Conservation (phyloP, 1,140 invertebrate genomes). For the Calliphora vicina region DNA sequence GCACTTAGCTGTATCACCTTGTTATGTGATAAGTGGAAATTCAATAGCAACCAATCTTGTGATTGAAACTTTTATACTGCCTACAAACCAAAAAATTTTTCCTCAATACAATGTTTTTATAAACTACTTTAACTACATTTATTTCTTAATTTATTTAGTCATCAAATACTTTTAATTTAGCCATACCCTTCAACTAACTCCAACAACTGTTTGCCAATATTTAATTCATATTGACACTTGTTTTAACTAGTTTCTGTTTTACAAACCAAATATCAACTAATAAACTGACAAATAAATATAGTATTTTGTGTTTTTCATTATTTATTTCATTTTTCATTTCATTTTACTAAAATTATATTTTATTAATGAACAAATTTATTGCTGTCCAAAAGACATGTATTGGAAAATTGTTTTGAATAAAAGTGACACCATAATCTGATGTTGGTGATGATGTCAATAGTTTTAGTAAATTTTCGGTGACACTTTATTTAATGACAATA, state of each 20-base stretch:
- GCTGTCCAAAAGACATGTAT: neutral
- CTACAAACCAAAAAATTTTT: too few relatives aligned
- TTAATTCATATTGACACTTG: neutral
- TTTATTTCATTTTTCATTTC: neutral
- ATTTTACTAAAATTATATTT: neutral
- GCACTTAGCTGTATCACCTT: too few relatives aligned
- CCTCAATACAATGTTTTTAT: too few relatives aligned
- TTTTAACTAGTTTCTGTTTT: neutral
- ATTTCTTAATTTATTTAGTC: too few relatives aligned
- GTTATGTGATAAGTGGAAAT: too few relatives aligned
- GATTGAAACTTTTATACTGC: too few relatives aligned
- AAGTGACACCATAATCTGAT: neutral
- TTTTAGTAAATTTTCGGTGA: neutral
- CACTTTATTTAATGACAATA: neutral
- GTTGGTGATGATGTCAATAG: neutral
- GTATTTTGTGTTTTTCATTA: too few relatives aligned
- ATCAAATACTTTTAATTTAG: too few relatives aligned
- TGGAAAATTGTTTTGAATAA: neutral
- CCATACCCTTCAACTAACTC: too few relatives aligned
- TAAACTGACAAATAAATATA: too few relatives aligned
- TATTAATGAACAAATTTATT: neutral
- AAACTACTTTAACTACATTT: too few relatives aligned
- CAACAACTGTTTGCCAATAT: neutral
- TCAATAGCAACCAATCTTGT: too few relatives aligned
- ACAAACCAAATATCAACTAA: neutral